Conservation (phyloP, 2,888 invertebrate genomes). For the Drosophila eohydei region DNA sequence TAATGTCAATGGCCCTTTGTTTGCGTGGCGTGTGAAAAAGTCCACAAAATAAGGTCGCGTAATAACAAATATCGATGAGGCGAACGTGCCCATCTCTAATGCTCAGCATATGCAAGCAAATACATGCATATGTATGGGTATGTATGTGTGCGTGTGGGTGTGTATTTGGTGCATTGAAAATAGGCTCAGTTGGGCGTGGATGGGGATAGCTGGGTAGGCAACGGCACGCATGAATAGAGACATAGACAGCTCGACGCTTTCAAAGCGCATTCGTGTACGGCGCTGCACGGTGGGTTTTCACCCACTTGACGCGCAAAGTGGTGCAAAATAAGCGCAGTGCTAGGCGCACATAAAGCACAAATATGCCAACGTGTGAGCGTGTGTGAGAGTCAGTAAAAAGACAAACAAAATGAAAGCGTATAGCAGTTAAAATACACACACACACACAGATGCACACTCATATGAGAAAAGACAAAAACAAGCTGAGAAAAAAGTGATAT, state of each 20-base stretch:
- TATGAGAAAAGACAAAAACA: conserved; percentile 16
- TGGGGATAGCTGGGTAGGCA: conserved; percentile 15
- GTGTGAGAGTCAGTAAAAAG: conserved; percentile 32
- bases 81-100: conserved; percentile 57
- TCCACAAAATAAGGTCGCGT: conserved; percentile 28
- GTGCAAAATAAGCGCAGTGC: conserved; percentile 68
- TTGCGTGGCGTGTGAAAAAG: conserved; percentile 31
- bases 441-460: conserved; percentile 8
- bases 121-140: background rate
- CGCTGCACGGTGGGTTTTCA: conserved; percentile 63
- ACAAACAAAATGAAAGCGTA: conserved; percentile 72
- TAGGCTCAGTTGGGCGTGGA: conserved; percentile 30
- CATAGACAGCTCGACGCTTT: conserved; percentile 62
- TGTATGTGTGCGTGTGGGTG: conserved; percentile 6
- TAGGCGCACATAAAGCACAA: conserved; percentile 47
- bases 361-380: conserved; percentile 26
- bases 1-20: conserved; percentile 27
- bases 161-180: conserved; percentile 37
- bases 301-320: conserved; percentile 79
- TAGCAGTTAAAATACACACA: conserved; percentile 42
- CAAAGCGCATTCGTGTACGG: conserved; percentile 63
- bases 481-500: conserved; percentile 42
- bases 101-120: conserved; percentile 8
- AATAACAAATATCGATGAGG: conserved; percentile 49
- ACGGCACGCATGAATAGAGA: conserved; percentile 55